These are phyloP conservation scores for Acipenser ruthenus DNA, from an alignment of 2,797 vertebrate genomes.

Conservation along the genomic window DNA sequence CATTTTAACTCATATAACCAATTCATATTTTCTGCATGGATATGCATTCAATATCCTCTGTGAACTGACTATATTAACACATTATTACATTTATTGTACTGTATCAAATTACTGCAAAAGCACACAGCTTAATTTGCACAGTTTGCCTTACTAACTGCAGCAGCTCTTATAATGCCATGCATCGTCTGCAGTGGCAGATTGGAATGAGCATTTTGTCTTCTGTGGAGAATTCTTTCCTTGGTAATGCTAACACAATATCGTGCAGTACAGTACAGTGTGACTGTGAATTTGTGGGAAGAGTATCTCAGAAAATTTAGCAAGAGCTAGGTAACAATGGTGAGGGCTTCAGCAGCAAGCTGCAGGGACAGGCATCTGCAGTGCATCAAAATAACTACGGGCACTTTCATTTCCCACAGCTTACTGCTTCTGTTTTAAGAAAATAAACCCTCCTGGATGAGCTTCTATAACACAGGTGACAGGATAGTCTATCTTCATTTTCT, in stretches of 20 bases:
- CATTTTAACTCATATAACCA: no score
- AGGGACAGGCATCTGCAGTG: constrained; percentile 29
- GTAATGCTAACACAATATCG: constrained; percentile 18
- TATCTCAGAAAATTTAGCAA: constrained; percentile 29
- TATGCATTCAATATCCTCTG: no score
- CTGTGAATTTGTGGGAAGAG: constrained; percentile 3
- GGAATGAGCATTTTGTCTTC: constrained; percentile 25
- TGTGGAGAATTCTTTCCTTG: constrained; percentile 1
- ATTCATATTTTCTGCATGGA: no score
- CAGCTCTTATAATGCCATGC: no score
- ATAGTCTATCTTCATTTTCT: constrained; percentile 27
- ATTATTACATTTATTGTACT: no score
- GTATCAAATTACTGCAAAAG: no score
- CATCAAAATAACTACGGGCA: constrained; percentile 29
- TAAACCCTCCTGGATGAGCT: background rate
- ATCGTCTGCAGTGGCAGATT: no score
- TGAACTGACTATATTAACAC: no score
- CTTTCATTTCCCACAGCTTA: constrained; percentile 18
- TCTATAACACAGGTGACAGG: constrained; percentile 31
- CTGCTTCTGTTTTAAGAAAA: background rate
- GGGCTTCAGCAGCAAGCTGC: no score
- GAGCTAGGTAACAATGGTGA: constrained; percentile 16
- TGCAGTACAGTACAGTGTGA: constrained; percentile 12
- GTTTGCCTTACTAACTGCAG: no score
- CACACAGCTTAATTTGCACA: no score